A percentile compares a stretch with the other conserved stretches of the same genome.
phyloP scores from a whole-genome alignment of 2,888 invertebrate genomes.

The Mellilla xanthometata region DNA sequence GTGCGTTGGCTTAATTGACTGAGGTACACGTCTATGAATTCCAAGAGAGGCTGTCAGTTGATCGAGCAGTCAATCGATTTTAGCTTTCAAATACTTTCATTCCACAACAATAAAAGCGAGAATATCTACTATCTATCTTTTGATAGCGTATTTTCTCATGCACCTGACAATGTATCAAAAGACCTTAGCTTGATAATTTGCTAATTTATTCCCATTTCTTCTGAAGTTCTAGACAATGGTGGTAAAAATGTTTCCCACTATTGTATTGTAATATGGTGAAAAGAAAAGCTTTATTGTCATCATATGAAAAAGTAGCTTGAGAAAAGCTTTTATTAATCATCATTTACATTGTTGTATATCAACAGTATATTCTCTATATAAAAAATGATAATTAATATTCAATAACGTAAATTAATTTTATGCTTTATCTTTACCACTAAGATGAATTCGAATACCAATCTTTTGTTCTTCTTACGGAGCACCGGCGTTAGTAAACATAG shows the following conservation, averaged over 20 bases:
- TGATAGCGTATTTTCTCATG: too few species aligned
- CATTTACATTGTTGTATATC: constrained; percentile 9
- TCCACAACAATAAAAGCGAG: too few species aligned
- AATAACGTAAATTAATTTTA: not conserved
- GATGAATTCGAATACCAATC: not conserved
- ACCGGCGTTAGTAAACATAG: constrained; percentile 48
- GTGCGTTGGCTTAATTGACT: too few species aligned
- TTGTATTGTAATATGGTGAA: constrained; percentile 14
- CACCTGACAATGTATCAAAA: not conserved
- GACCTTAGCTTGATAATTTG: not conserved
- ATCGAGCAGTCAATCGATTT: too few species aligned
- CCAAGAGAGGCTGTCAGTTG: too few species aligned
- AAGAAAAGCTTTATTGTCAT: constrained; percentile 16
- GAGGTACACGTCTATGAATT: too few species aligned
- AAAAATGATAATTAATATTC: too few species aligned
- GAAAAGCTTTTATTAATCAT: constrained; percentile 14
- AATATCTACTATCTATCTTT: too few species aligned
- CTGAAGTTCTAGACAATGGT: constrained; percentile 12
- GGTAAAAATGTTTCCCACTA: constrained; percentile 12
- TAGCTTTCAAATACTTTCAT: too few species aligned
- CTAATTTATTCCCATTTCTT: constrained; percentile 5
- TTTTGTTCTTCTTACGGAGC: not conserved
- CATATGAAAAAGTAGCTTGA: not conserved
- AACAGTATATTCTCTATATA: too few species aligned
- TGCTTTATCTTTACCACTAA: not conserved